A percentile compares a stretch with the other conserved stretches of the same genome.
phyloP scores from a whole-genome alignment of 2,113 vertebrate species.

The Myrmecobius fasciatus region DNA sequence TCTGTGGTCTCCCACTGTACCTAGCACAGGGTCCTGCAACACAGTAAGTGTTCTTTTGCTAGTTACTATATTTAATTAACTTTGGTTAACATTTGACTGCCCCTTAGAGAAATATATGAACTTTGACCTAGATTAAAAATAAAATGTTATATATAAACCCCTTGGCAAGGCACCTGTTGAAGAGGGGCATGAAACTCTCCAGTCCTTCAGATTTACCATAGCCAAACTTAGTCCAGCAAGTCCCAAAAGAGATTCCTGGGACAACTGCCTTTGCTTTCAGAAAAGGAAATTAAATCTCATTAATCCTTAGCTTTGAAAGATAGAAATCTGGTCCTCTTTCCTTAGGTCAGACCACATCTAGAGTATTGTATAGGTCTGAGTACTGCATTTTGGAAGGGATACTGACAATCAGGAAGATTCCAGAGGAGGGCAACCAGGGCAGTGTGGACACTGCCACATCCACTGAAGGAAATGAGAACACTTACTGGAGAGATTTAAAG shows the following conservation, averaged over 20 bases:
- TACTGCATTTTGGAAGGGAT: not conserved
- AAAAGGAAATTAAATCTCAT: not conserved
- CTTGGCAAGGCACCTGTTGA: constrained; percentile 32
- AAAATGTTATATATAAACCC: constrained; percentile 31
- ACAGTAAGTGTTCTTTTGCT: not conserved
- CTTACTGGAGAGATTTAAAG: not conserved
- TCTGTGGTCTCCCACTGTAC: not conserved
- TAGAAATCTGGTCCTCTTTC: not conserved
- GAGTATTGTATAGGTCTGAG: not conserved
- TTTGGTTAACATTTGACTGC: constrained; percentile 51
- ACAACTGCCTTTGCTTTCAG: not conserved
- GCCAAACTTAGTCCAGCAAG: constrained; percentile 32
- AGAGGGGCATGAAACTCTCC: constrained; percentile 38
- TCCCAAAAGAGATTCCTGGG: not conserved
- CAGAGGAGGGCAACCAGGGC: not conserved
- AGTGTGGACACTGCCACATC: not conserved
- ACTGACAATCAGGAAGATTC: not conserved
- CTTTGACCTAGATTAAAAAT: constrained; percentile 62
- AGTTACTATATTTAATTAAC: constrained; percentile 42
- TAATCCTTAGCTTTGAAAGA: constrained; percentile 2
- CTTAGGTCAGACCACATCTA: not conserved
- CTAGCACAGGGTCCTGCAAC: not conserved
- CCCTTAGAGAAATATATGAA: constrained; percentile 70
- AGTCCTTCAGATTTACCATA: constrained; percentile 48
- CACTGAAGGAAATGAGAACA: not conserved